Conservation (phyloP, 2,888 invertebrate species). For the Clunio marinus region DNA sequence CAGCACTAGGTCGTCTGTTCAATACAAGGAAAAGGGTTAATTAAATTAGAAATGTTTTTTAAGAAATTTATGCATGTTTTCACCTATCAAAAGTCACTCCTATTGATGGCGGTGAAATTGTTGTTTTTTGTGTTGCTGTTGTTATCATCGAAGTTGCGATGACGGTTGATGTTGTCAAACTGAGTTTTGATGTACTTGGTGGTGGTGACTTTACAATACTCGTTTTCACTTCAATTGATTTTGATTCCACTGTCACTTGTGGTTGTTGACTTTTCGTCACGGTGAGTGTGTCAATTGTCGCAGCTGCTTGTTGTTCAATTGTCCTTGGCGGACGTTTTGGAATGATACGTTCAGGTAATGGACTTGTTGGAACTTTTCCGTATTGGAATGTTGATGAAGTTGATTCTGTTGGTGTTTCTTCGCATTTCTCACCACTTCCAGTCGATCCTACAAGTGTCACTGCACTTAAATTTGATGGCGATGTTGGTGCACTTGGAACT, state of each 20-base stretch:
- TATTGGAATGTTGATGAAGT: constrained; percentile 42
- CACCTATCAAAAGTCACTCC: constrained; percentile 28
- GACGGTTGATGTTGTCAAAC: constrained; percentile 27
- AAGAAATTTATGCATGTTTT: not conserved
- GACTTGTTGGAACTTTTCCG: constrained; percentile 42
- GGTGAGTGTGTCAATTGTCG: constrained; percentile 36
- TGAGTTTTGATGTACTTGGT: not conserved
- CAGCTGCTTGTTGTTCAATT: constrained; percentile 41
- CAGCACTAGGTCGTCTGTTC: constrained; percentile 42
- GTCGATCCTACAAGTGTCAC: constrained; percentile 65
- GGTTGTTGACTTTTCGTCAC: constrained; percentile 40
- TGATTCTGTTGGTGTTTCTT: constrained; percentile 46
- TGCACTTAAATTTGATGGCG: constrained; percentile 70
- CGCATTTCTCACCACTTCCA: constrained; percentile 52
- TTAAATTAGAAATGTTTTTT: not conserved
- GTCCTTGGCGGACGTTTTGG: constrained; percentile 42
- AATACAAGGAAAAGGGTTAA: not conserved
- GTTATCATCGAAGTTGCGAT: constrained; percentile 40
- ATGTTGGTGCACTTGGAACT: constrained; percentile 64
- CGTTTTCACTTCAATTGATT: constrained; percentile 8
- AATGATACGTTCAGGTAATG: constrained; percentile 41
- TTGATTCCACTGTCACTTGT: constrained; percentile 22
- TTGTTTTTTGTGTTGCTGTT: constrained; percentile 2
- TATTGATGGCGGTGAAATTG: constrained; percentile 30
- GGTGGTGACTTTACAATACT: constrained; percentile 25